A percentile compares a stretch with the other conserved stretches of the same genome.
These are phyloP conservation scores for Phanerotoma sp. DNA, from an alignment of 2,888 invertebrate species.

Conservation along the genomic window DNA sequence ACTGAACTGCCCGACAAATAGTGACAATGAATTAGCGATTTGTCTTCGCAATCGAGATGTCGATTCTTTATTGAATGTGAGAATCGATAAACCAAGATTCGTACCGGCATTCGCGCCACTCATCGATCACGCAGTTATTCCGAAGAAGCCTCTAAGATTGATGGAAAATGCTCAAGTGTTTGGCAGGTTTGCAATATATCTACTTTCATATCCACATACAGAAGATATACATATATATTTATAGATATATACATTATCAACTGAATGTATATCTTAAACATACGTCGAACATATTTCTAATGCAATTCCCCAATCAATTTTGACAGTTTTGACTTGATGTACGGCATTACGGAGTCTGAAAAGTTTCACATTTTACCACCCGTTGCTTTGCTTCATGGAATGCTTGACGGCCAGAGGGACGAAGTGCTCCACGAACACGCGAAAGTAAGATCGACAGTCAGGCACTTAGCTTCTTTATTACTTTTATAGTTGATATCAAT, in stretches of 20 bases:
- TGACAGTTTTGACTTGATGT: constrained; percentile 79
- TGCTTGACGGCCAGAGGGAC: constrained; percentile 74
- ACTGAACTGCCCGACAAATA: constrained; percentile 72
- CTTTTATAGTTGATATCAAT: background rate
- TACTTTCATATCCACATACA: background rate
- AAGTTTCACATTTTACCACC: constrained; percentile 76
- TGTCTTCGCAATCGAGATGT: constrained; percentile 60
- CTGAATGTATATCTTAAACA: background rate
- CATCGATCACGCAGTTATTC: constrained; percentile 82
- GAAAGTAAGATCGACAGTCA: constrained; percentile 39
- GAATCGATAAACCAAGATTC: constrained; percentile 65
- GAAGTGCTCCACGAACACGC: constrained; percentile 76
- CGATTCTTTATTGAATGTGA: constrained; percentile 47
- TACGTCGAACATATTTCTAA: constrained; percentile 1
- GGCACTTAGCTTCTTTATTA: background rate
- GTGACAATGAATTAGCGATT: constrained; percentile 60
- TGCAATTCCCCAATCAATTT: constrained; percentile 18
- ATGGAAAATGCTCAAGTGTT: constrained; percentile 76
- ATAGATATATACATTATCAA: background rate
- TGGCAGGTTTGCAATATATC: constrained; percentile 64
- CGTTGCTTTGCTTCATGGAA: constrained; percentile 71
- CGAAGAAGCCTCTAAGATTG: constrained; percentile 74
- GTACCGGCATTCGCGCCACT: constrained; percentile 87
- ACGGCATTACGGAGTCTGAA: constrained; percentile 82
- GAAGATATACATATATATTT: background rate